phyloP scores from a whole-genome alignment of 2,113 vertebrate species.

The Cisticola juncidis region DNA sequence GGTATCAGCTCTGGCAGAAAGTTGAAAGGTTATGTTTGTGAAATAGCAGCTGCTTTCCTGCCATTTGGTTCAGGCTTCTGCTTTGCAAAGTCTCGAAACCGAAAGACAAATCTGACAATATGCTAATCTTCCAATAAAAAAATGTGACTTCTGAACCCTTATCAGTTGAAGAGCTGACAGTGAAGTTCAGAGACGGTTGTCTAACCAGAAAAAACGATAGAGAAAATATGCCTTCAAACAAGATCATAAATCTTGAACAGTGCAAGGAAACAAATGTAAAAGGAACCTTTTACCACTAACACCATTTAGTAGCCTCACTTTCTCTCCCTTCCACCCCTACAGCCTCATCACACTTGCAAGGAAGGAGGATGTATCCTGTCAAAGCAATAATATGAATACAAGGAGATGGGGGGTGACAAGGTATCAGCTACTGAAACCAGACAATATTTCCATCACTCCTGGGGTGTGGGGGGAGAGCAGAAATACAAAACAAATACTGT shows the following conservation, averaged over 20 bases:
- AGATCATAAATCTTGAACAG: conserved; percentile 73
- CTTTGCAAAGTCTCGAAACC: conserved; percentile 67
- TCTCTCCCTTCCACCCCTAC: conserved; percentile 17
- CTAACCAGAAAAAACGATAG: conserved; percentile 77
- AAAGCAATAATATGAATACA: conserved; percentile 41
- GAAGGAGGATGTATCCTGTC: conserved; percentile 50
- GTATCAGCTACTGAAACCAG: conserved; percentile 40
- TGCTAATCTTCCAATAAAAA: conserved; percentile 73
- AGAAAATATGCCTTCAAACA: conserved; percentile 78
- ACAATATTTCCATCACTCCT: conserved; percentile 41
- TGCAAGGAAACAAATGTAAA: conserved; percentile 64
- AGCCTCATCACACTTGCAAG: conserved; percentile 51
- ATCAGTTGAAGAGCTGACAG: conserved; percentile 75
- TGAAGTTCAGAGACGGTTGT: conserved; percentile 76
- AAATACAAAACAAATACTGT: conserved; percentile 49
- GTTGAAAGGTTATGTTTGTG: conserved; percentile 72
- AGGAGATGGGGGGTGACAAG: not conserved
- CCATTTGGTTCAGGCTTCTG: conserved; percentile 67
- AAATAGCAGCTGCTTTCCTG: conserved; percentile 66
- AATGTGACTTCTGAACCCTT: conserved; percentile 74
- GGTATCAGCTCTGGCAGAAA: conserved; percentile 64
- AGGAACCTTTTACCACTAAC: conserved; percentile 53
- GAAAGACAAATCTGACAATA: conserved; percentile 79
- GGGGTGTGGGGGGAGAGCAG: not conserved
- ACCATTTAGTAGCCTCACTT: conserved; percentile 58